Evolutionary conservation across 2,113 vertebrate genomes (phyloP).

Genomic region (Coryphaenoides rupestris): DNA sequence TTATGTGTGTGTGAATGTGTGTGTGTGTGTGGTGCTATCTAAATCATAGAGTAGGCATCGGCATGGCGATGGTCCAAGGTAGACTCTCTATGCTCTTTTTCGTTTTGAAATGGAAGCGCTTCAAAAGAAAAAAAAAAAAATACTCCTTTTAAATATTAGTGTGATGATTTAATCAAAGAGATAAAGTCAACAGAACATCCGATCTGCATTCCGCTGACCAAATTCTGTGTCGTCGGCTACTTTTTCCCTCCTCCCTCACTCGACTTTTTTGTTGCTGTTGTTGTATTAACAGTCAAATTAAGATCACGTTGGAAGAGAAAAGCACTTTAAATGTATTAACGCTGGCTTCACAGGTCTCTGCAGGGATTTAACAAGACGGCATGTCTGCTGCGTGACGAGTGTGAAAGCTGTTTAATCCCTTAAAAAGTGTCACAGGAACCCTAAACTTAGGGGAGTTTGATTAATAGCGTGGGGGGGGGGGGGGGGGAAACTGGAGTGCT

Average conservation of each 20-base stretch:
- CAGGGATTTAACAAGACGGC: slow-evolving; percentile 57
- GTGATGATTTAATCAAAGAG: neutral
- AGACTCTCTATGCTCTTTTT: neutral
- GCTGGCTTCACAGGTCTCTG: slow-evolving; percentile 57
- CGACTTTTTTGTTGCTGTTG: neutral
- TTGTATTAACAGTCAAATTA: slow-evolving; percentile 44
- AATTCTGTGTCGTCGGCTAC: slow-evolving; percentile 43
- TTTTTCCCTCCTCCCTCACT: neutral
- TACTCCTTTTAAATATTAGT: neutral
- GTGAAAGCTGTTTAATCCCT: slow-evolving; percentile 47
- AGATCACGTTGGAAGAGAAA: slow-evolving; percentile 61
- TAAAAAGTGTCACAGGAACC: too few species aligned
- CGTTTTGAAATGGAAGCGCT: neutral
- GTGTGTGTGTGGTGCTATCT: slow-evolving; percentile 7
- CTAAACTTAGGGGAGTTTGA: too few species aligned
- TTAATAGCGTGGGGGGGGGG: too few species aligned
- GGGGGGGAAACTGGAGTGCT: too few species aligned
- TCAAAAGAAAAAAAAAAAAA: neutral
- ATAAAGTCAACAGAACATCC: too few species aligned
- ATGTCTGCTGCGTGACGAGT: slow-evolving; percentile 49
- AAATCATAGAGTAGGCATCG: neutral
- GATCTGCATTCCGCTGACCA: too few species aligned
- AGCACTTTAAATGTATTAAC: slow-evolving; percentile 48
- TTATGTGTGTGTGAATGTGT: neutral
- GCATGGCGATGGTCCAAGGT: neutral